A percentile compares a stretch with the other conserved stretches of the same genome.
Conservation (phyloP, 2,888 invertebrate genomes). For the Acrobasis repandana region DNA sequence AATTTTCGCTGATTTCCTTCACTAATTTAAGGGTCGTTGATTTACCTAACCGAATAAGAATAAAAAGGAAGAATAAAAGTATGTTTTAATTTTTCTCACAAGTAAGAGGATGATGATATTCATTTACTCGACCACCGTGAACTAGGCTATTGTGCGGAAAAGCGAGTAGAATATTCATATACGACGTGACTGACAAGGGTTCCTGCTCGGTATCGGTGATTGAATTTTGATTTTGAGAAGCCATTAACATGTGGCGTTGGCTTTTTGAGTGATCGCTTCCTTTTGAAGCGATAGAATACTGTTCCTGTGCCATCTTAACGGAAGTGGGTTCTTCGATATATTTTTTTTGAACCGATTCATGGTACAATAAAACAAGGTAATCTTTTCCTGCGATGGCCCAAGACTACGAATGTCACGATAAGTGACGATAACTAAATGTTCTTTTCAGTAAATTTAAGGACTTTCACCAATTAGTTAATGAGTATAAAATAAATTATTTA, state of each 20-base stretch:
- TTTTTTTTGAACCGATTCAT: not conserved
- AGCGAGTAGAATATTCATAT: slow-evolving; percentile 53
- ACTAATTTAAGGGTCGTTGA: too few species aligned
- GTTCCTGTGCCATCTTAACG: not conserved
- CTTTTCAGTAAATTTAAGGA: too few species aligned
- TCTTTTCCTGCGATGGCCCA: not conserved
- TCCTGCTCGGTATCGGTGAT: slow-evolving; percentile 37
- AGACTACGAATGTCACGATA: too few species aligned
- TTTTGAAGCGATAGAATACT: not conserved
- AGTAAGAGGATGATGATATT: not conserved
- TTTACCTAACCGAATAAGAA: too few species aligned
- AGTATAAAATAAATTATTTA: too few species aligned
- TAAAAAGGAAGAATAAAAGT: too few species aligned
- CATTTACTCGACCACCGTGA: not conserved
- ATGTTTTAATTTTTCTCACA: too few species aligned
- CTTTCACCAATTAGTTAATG: too few species aligned
- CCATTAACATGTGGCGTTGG: not conserved
- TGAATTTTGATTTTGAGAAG: slow-evolving; percentile 30
- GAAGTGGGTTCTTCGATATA: not conserved
- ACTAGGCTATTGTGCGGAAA: slow-evolving; percentile 45
- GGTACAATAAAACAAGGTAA: too few species aligned
- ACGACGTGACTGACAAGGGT: slow-evolving; percentile 52
- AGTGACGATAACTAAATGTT: too few species aligned
- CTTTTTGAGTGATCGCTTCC: slow-evolving; percentile 16
- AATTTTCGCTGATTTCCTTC: too few species aligned